These are phyloP conservation scores for Cephalopholis sonnerati DNA, from an alignment of 2,113 vertebrate genomes.

Conservation along the genomic window DNA sequence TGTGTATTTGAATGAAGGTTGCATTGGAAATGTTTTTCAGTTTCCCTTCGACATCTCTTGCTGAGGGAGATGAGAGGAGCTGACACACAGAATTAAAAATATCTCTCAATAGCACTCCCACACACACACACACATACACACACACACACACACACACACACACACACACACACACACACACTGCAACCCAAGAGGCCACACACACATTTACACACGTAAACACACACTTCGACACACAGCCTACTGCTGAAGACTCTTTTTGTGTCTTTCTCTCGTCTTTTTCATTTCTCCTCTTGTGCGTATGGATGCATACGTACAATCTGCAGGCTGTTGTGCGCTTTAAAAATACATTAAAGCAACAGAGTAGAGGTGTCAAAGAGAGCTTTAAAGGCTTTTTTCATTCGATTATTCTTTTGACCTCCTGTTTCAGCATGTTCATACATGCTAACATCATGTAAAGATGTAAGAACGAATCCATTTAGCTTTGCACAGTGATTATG, in stretches of 20 bases:
- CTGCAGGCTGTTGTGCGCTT: slow-evolving; percentile 19
- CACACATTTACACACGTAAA: slow-evolving; percentile 50
- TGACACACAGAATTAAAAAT: slow-evolving; percentile 83
- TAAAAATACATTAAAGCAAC: slow-evolving; percentile 52
- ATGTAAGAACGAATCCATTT: slow-evolving; percentile 5
- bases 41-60: slow-evolving; percentile 74
- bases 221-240: slow-evolving; percentile 43
- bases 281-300: slow-evolving; percentile 49
- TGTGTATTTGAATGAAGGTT: slow-evolving; percentile 62
- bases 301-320: slow-evolving; percentile 50
- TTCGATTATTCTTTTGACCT: slow-evolving; percentile 6
- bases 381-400: slow-evolving; percentile 5
- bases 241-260: slow-evolving; percentile 52
- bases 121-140: slow-evolving; percentile 66
- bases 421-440: neutral
- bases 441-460: slow-evolving; percentile 20
- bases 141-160: slow-evolving; percentile 66
- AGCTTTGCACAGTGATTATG: slow-evolving; percentile 10
- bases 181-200: slow-evolving; percentile 63
- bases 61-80: slow-evolving; percentile 77
- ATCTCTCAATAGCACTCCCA: slow-evolving; percentile 81
- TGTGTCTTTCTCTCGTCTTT: slow-evolving; percentile 61
- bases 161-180: slow-evolving; percentile 66
- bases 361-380: slow-evolving; percentile 7
- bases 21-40: slow-evolving; percentile 73